Evolutionary conservation across 1,140 invertebrate genomes (phyloP).

Genomic region (Vollenhovia emeryi): DNA sequence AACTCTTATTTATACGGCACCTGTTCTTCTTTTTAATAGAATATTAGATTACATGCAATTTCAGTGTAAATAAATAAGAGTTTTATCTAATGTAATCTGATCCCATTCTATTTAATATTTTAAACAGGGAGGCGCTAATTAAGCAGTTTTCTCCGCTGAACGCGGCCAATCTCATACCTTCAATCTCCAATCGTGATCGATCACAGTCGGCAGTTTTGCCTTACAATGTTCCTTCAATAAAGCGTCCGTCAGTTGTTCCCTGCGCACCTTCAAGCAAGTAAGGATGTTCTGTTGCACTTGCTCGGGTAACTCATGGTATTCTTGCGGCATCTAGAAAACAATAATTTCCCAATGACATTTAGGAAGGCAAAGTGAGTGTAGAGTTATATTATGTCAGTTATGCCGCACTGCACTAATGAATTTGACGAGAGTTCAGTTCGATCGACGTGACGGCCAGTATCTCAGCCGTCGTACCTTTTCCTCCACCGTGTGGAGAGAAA

Average conservation of each 20-base stretch:
- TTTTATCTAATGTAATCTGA: no score
- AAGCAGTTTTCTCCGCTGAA: no score
- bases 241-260: constrained; percentile 74
- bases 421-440: no score
- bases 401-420: not conserved
- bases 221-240: constrained; percentile 73
- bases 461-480: constrained; percentile 75
- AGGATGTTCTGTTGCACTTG: constrained; percentile 74
- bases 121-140: no score
- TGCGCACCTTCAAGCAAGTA: constrained; percentile 76
- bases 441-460: not conserved
- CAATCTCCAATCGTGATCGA: constrained; percentile 81
- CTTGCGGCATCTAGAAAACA: constrained; percentile 77
- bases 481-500: constrained; percentile 73
- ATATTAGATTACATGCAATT: no score
- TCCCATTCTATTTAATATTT: no score
- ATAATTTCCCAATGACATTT: constrained; percentile 15
- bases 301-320: constrained; percentile 78
- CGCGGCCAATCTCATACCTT: no score
- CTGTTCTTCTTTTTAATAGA: no score
- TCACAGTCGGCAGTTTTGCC: constrained; percentile 73
- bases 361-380: no score
- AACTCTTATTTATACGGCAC: no score
- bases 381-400: not conserved
- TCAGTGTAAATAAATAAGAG: no score